Evolutionary conservation across 2,113 vertebrate genomes (phyloP).

Genomic region (Toxotes jaculatrix): DNA sequence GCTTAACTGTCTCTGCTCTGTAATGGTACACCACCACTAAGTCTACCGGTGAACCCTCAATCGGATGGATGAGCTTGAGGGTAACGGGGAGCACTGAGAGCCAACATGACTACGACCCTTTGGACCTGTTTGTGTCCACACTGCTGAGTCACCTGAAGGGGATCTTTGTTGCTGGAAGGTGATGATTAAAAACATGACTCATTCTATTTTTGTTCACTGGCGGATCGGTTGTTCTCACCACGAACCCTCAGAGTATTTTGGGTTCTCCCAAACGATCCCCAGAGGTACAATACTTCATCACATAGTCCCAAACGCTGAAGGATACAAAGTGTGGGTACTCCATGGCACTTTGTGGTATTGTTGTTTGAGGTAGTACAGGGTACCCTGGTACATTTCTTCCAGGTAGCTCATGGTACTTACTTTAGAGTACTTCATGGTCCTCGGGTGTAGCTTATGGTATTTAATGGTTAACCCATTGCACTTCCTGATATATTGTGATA

Average conservation of each 20-base stretch:
- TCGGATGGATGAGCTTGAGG: background rate
- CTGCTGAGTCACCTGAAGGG: conserved; percentile 11
- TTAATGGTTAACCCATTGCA: background rate
- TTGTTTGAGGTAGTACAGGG: background rate
- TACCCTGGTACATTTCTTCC: background rate
- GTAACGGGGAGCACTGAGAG: background rate
- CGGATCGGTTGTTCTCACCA: conserved; percentile 3
- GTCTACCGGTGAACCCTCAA: background rate
- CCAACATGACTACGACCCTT: background rate
- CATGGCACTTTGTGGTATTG: background rate
- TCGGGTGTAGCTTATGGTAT: no score
- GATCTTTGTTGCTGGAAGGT: background rate
- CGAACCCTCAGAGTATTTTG: conserved; percentile 1
- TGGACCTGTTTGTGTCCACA: conserved; percentile 9
- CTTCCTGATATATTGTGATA: background rate
- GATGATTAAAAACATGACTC: background rate
- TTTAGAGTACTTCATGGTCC: background rate
- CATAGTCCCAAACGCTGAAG: conserved; percentile 16
- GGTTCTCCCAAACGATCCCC: background rate
- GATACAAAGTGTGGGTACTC: background rate
- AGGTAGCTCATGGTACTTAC: background rate
- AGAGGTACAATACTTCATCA: background rate
- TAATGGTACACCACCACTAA: background rate
- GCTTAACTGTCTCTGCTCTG: conserved; percentile 18
- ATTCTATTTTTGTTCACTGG: conserved; percentile 8